Evolutionary conservation across 2,888 invertebrate species (phyloP), one percentile per base, ranked within the genome.

Genomic region (Cantharis rustica): DNA sequence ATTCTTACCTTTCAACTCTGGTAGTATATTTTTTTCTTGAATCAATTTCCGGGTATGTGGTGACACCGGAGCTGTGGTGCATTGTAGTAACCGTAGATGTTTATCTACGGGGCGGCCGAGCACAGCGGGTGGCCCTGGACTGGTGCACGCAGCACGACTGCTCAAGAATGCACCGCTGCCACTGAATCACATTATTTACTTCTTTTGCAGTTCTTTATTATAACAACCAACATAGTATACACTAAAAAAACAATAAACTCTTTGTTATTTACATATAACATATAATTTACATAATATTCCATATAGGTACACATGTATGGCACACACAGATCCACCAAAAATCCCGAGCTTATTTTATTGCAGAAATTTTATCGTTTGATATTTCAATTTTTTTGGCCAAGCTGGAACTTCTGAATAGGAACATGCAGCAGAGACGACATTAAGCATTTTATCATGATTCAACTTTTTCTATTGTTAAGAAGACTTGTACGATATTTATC

Each of bases 71-170:
- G 76, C 71, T 74, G 75, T 66, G 23, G 64, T 71, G 75, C 76
- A 76, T 75, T 78, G 75, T 73, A 72, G 75, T 73, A 76, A 76
- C 74, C 70, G 76, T 79, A 80, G 80, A 80, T 80, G 77, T 74
- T 77, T 78, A 79, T 80, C 79, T 71, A 73, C 69, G 76, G 81
- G 79, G 80, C 78, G 75, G 75, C 73, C 76, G 72, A 71, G 66
- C 79, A 72, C 80, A 79, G 77, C 78, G 78, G 81, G 80, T 80
- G 81, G 80, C 81, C 80, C 71, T 70, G 78, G 72, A 72, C 73
- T 71, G 70, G 78, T 73, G 78, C 80, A 81, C 81, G 80, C 81
- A 81, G 80, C 81, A 81, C 81, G 81, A 81, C 78, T 78, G 74
- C 76, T 75, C 73, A 77, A 79, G 80, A 80, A 80, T 80, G 81